Evolutionary conservation across 2,797 vertebrate genomes (phyloP), one percentile per base, ranked within the genome.

Genomic region (Myiothlypis coronata): DNA sequence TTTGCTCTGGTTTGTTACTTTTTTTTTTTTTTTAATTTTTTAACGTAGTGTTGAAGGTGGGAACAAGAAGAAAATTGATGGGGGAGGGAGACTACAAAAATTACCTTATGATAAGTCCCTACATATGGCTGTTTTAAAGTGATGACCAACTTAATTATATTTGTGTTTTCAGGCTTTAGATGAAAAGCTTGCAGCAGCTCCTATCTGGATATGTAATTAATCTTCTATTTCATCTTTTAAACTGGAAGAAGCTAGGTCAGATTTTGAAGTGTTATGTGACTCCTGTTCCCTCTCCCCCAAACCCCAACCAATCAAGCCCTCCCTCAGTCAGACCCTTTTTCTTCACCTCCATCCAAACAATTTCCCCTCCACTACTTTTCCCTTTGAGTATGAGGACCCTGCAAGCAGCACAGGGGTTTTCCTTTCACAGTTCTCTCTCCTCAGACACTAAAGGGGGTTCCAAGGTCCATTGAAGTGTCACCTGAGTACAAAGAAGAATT

Each of bases 291-390:
- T 12, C 11, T 41, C 5, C 2, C 2, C 14, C 3, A 6, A 80
- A 87, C 26, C 3, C 3, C 15, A 41, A 24, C 23, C 50, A 60
- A 10, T 3, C 16, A 78, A 57, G 1, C 13, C 2, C 3, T 16
- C 4, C 8, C 16, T 56, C 12, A 53, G 0, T 70, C 53, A 60
- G 12, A 56, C 5, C 3, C 21, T 64, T 65, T 77, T 74, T 81
- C 27, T 53, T 64, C 18, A 72, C 20, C 26, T 37, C 5, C 32
- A 46, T n/a, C 8, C 26, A 60, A 80, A 52, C 14, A 3, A 11
- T 32, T 39, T 5, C 0, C 2, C 8, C 5, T 1, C 2, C 37
- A 37, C 1, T 5, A 3, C 9, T 65, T 72, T 72, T 72, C n/a
- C 12, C 9, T 61, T 76, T 57, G 56, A 44, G 9, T 11, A 12